These are phyloP conservation scores for Syrmaticus mikado DNA, from an alignment of 2,113 vertebrate genomes.

Conservation along the genomic window DNA sequence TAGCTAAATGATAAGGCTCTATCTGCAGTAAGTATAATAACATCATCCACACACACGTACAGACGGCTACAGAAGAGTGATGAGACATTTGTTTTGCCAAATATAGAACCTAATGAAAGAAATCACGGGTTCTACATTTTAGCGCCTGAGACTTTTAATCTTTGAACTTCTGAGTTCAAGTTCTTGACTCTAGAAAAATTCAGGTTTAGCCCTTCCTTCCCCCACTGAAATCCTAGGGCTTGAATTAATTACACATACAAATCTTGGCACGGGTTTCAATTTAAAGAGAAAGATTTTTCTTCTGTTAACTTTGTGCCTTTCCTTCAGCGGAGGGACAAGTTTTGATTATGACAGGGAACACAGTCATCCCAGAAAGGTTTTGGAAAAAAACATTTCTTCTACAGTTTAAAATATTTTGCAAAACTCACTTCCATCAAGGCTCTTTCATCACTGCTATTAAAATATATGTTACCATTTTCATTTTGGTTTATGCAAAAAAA, in stretches of 20 bases:
- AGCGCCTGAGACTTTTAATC: neutral
- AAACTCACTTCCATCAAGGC: neutral
- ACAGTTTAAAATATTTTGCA: slow-evolving; percentile 1
- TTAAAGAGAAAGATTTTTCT: neutral
- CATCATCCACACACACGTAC: neutral
- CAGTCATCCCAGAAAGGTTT: neutral
- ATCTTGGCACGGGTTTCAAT: neutral
- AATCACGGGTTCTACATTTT: neutral
- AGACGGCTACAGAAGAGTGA: slow-evolving; percentile 37
- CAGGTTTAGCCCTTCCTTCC: neutral
- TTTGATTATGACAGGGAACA: slow-evolving; percentile 3
- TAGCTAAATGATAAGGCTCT: slow-evolving; percentile 47
- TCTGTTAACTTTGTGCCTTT: neutral
- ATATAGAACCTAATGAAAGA: slow-evolving; percentile 35
- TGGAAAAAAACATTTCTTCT: neutral
- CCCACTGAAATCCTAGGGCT: neutral
- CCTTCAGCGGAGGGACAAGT: neutral
- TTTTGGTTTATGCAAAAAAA: slow-evolving; percentile 40
- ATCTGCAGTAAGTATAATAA: slow-evolving; percentile 51
- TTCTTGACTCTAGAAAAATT: neutral
- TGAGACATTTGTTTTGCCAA: slow-evolving; percentile 44
- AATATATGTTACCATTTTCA: slow-evolving; percentile 9
- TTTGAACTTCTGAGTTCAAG: slow-evolving; percentile 9
- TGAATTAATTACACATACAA: slow-evolving; percentile 7
- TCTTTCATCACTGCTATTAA: slow-evolving; percentile 3